Evolutionary conservation across 2,797 vertebrate genomes (phyloP), one percentile per base, ranked within the genome.

Genomic region (Pogonophryne albipinna): DNA sequence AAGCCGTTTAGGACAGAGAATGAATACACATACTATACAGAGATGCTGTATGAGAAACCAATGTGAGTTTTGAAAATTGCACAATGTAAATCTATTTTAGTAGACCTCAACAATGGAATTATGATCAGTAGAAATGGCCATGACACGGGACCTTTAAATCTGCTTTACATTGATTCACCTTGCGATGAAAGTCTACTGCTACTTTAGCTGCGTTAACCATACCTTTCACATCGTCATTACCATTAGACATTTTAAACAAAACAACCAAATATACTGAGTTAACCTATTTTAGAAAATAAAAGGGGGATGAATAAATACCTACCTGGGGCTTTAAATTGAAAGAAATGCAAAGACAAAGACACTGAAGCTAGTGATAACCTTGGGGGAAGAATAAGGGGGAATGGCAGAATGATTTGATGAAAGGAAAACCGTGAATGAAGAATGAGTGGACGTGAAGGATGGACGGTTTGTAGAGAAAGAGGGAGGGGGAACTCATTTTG

Each of bases 391-490:
- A 55, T 7, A 23, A 46, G 51, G 41, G 10, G n/a, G 14, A 60
- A 64, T 53, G 44, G 10, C 38, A n/a, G 23, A 62, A 49, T 59
- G 47, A 83, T 34, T 77, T n/a, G 38, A 56, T 66, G 10, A 76
- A 72, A 34, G n/a, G 20, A 49, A 20, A 16, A 46, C 23, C 17
- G 15, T 3, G 3, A 57, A 47, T n/a, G 14, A 67, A 17, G 41
- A n/a, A 45, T 49, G 1, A 16, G 34, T 12, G 66, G 15, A 19
- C 4, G 16, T 9, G 14, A 50, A n/a, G 62, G 50, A 77, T 2
- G 1, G 56, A 57, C 52, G 20, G 34, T 50, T 71, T n/a, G 27
- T 42, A 15, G 45, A 66, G 38, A 13, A 42, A 47, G 50, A 8
- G 10, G 27, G 27, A 62, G 17, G 14, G 10, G 47, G 51, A 63